Evolutionary conservation across 2,797 vertebrate species (phyloP).

Genomic region (Poecilia gillii): DNA sequence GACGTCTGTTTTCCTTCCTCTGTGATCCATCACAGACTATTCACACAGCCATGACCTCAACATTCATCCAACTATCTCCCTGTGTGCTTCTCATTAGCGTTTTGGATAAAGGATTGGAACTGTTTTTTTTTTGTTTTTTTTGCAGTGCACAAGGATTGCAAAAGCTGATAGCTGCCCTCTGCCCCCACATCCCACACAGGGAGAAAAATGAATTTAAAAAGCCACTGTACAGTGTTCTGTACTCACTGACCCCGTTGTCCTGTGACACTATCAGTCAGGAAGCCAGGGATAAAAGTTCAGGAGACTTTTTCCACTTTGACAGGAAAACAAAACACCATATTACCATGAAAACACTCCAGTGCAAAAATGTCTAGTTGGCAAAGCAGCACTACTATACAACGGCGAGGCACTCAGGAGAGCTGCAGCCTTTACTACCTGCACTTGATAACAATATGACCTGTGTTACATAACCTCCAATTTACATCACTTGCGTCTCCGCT

Average conservation of each 20-base stretch:
- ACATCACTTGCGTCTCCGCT: not conserved
- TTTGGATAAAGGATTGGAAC: slow-evolving; percentile 58
- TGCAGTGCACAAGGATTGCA: slow-evolving; percentile 55
- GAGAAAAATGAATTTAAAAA: slow-evolving; percentile 35
- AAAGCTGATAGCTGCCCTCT: slow-evolving; percentile 61
- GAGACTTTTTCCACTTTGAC: slow-evolving; percentile 7
- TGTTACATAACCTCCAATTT: not conserved
- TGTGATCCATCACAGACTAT: slow-evolving; percentile 53
- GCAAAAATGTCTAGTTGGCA: not conserved
- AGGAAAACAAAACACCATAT: not conserved
- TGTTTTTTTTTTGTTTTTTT: slow-evolving; percentile 43
- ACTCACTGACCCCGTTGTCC: slow-evolving; percentile 43
- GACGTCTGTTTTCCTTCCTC: slow-evolving; percentile 45
- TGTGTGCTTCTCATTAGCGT: slow-evolving; percentile 68
- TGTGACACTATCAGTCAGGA: not conserved
- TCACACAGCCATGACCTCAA: slow-evolving; percentile 2
- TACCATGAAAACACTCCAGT: not conserved
- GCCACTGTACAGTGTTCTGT: slow-evolving; percentile 38
- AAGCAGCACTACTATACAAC: not conserved
- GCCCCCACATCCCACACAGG: slow-evolving; percentile 51
- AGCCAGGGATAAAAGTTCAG: not conserved
- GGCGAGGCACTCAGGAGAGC: not conserved
- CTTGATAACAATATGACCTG: not conserved
- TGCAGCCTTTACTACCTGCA: not conserved
- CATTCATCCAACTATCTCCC: slow-evolving; percentile 26